A percentile compares a stretch with the other conserved stretches of the same genome.
Evolutionary conservation across 2,888 invertebrate species (phyloP).

Genomic region (Archaeoteleia sp.): DNA sequence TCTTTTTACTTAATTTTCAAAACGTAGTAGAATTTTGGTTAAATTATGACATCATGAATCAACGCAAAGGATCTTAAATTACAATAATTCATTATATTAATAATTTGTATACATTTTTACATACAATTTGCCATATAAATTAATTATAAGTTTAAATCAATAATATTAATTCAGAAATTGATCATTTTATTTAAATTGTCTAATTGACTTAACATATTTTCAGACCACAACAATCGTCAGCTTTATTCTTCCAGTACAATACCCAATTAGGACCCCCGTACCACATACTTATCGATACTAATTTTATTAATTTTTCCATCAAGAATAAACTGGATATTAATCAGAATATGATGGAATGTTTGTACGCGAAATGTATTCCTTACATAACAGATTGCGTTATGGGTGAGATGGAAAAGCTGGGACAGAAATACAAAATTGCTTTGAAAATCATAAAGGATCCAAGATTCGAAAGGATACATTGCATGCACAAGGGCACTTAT

Average conservation of each 20-base stretch:
- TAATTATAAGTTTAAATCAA: neutral
- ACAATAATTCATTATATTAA: neutral
- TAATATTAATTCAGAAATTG: conserved; percentile 3
- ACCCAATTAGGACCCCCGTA: conserved; percentile 99
- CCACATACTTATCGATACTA: conserved; percentile 96
- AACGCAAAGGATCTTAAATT: too few relatives aligned
- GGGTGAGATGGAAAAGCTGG: conserved; percentile 97
- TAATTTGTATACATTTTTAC: too few relatives aligned
- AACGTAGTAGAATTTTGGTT: too few relatives aligned
- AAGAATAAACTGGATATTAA: conserved; percentile 98
- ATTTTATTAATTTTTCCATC: conserved; percentile 99
- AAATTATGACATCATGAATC: too few relatives aligned
- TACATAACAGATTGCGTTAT: conserved; percentile 99
- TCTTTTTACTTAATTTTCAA: conserved; percentile 4
- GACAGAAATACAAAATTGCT: conserved; percentile 95
- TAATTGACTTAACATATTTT: conserved; percentile 47
- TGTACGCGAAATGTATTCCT: conserved; percentile 98
- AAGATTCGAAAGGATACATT: conserved; percentile 93
- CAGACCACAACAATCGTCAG: conserved; percentile 89
- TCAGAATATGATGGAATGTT: conserved; percentile 98
- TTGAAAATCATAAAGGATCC: conserved; percentile 95
- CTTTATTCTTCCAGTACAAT: conserved; percentile 98
- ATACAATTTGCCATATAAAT: neutral
- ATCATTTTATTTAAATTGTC: conserved; percentile 5
- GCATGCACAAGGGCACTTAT: conserved; percentile 98